A percentile compares a stretch with the other conserved stretches of the same genome.
phyloP scores from a whole-genome alignment of 2,113 vertebrate genomes.

The Lepisosteus osseus region DNA sequence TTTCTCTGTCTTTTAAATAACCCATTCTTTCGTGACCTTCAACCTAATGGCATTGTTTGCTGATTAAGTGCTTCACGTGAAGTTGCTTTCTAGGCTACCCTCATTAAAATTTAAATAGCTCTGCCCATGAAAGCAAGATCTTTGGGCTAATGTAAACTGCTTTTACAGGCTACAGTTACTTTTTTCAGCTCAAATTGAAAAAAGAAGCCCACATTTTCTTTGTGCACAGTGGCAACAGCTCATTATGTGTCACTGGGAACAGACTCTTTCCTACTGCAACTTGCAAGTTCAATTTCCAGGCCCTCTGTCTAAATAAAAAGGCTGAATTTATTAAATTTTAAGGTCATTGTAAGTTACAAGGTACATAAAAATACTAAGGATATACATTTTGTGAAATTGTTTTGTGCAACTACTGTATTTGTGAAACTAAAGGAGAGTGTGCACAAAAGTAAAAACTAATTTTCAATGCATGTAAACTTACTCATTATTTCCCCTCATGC shows the following conservation, averaged over 20 bases:
- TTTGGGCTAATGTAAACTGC: constrained; percentile 11
- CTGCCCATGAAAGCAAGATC: constrained; percentile 7
- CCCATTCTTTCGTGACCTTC: constrained; percentile 4
- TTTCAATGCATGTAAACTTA: too few species aligned
- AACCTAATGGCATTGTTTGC: not conserved
- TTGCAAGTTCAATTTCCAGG: not conserved
- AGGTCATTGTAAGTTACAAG: too few species aligned
- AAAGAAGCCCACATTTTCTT: not conserved
- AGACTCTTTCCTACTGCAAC: not conserved
- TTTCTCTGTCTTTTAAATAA: not conserved
- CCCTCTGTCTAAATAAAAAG: too few species aligned
- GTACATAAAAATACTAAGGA: too few species aligned
- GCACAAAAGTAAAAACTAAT: too few species aligned
- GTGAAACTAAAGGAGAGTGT: too few species aligned
- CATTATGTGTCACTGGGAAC: not conserved
- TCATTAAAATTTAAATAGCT: constrained; percentile 21
- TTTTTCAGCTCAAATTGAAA: not conserved
- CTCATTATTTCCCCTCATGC: too few species aligned
- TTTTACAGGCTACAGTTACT: constrained; percentile 9
- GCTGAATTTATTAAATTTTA: too few species aligned
- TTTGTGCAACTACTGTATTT: too few species aligned
- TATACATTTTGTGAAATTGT: too few species aligned
- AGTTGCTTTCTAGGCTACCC: constrained; percentile 4
- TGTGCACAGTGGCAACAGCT: not conserved
- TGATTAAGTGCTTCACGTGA: constrained; percentile 13